Evolutionary conservation across 2,888 invertebrate species (phyloP), one percentile per base, ranked within the genome.

Genomic region (Hemaris fuciformis): DNA sequence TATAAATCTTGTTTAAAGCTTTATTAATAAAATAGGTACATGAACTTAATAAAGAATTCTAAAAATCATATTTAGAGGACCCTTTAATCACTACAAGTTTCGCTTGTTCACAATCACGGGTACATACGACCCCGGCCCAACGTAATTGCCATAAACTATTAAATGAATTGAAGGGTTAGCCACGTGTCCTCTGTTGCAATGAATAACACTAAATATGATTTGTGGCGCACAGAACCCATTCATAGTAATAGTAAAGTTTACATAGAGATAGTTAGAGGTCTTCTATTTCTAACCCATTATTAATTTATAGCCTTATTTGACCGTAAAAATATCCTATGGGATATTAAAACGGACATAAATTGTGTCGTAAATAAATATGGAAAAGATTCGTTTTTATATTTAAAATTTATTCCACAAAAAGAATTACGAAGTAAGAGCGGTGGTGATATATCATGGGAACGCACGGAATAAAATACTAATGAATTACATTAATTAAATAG

Each of bases 301-400:
- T 75, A 77, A 71, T 77, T 58, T 74, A 76, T 73, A 61, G 45
- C 66, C 62, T 38, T 62, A 69, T 69, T 68, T 13, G 64, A 27
- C 60, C 58, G 60, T 65, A 81, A 81, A 81, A 84, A 85, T 84
- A 79, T 67, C 62, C 63, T 61, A 66, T 64, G 72, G 76, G 73
- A 76, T 74, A 75, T 75, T 69, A 71, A 72, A 79, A 80, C 76
- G 76, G 83, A 85, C 82, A 69, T 84, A 84, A 80, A 85, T 78
- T 76, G 80, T 27, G 70, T 74, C 75, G 66, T 88, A 84, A 85
- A 83, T 87, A 79, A 75, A 77, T 80, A 81, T 84, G 79, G 77
- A 77, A 74, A 76, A 65, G 64, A 62, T 66, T 68, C 59, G 46
- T 46, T 66, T 69, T 70, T 64, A 70, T 20, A 53, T 38, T 60